These are phyloP conservation scores for Holacanthella duospinosa DNA, from an alignment of 2,888 invertebrate genomes.

Conservation along the genomic window DNA sequence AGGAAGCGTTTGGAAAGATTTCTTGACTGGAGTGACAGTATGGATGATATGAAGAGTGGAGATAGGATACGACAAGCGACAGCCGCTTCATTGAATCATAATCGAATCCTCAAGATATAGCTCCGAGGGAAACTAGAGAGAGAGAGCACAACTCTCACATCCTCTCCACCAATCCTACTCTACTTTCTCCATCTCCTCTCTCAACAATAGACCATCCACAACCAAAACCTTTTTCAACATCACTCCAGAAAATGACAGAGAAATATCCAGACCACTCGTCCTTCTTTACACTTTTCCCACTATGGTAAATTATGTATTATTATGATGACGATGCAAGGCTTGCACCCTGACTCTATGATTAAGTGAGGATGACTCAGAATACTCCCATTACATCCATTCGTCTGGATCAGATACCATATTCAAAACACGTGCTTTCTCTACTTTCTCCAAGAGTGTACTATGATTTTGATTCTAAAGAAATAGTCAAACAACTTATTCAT, in stretches of 20 bases:
- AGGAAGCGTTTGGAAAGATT: background rate
- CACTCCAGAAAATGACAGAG: background rate
- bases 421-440: too few species aligned
- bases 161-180: too few species aligned
- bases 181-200: background rate
- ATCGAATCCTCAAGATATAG: constrained; percentile 3
- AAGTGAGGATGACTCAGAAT: background rate
- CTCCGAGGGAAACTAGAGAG: background rate
- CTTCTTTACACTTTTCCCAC: background rate
- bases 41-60: background rate
- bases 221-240: background rate
- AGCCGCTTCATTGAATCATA: constrained; percentile 6
- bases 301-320: background rate
- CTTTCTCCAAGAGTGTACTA: too few species aligned
- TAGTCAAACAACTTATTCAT: background rate
- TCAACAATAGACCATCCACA: background rate
- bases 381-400: background rate
- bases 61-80: constrained; percentile 1
- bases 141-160: background rate
- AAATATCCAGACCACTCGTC: background rate
- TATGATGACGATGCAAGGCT: constrained; percentile 1
- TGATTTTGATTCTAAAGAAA: too few species aligned
- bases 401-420: too few species aligned
- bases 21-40: background rate
- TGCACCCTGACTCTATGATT: background rate